Base-by-base conservation (phyloP, 2,888 invertebrate genomes). In the Oligia fasciuncula region DNA sequence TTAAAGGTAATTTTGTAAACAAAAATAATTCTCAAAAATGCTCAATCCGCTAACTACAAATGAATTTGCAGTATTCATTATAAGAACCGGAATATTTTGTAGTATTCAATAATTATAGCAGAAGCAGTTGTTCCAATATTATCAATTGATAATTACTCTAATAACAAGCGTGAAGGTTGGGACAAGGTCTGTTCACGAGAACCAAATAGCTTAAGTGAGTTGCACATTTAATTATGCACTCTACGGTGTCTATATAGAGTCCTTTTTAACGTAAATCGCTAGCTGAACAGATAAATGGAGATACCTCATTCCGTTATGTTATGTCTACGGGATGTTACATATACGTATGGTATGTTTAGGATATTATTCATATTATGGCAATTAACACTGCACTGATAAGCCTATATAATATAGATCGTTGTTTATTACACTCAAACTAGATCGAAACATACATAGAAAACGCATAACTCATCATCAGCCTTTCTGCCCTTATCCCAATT, bases 161-260 rank as follows among this genome's bases (percentile, higher is more conserved):
- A 65, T 75, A 71, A 74, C 69, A 78, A 80, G 76, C 81, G 70
- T 57, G 81, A 82, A 77, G 87, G 85, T 77, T 75, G 67, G 51
- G 69, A 73, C 80, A 81, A 85, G 73, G 83, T 83, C 75, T 79
- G 70, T 77, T 66, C 74, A 77, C 73, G 77, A 83, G 88, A 90
- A 89, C 88, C 85, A 88, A 87, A 84, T 89, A 88, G 86, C 82
- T 75, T 88, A 87, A 79, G 84, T 69, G 69, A 78, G 69, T 80
- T 85, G 79, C 81, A 87, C 75, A 79, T 87, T 79, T 76, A 80
- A 87, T 84, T 80, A 73, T 82, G 54, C 70, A 81, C 79, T 84
- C 67, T 87, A 80, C 79, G 46, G 51, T 80, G 68, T 80, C 70
- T 78, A 17, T 11, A 81, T 85, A 89, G 82, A 84, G 79, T 86